Evolutionary conservation across 2,888 invertebrate species (phyloP).

Genomic region (Noctua janthina): DNA sequence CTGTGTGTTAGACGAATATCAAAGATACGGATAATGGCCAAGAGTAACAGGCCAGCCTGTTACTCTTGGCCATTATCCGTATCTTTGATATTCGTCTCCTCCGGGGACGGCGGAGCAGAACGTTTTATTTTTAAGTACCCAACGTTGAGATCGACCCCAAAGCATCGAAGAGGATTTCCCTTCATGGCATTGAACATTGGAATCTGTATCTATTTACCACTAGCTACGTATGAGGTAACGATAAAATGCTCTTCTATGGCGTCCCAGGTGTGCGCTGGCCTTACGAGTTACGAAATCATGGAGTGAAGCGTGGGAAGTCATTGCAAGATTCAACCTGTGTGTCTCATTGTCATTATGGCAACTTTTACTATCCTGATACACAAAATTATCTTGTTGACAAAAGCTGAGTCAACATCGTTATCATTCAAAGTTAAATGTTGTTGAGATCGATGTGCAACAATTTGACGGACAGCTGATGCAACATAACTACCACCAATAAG

Average conservation of each 20-base stretch:
- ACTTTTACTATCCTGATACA: conserved; percentile 3
- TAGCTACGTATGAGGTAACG: neutral
- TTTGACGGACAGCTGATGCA: conserved; percentile 15
- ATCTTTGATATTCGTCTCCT: no score
- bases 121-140: neutral
- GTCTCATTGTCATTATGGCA: neutral
- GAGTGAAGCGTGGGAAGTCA: neutral
- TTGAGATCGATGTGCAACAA: conserved; percentile 3
- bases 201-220: neutral
- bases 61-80: no score
- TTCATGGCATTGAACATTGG: neutral
- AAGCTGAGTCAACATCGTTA: neutral
- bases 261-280: no score
- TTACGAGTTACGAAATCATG: neutral
- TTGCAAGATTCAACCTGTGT: neutral
- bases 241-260: neutral
- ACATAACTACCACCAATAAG: neutral
- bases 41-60: neutral
- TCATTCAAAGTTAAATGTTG: neutral
- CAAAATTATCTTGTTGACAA: conserved; percentile 15
- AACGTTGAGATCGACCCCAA: neutral
- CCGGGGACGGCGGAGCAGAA: no score
- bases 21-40: neutral
- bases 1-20: neutral
- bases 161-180: neutral